Evolutionary conservation across 2,113 vertebrate species (phyloP).

Genomic region (Oxygymnocypris stewartii): DNA sequence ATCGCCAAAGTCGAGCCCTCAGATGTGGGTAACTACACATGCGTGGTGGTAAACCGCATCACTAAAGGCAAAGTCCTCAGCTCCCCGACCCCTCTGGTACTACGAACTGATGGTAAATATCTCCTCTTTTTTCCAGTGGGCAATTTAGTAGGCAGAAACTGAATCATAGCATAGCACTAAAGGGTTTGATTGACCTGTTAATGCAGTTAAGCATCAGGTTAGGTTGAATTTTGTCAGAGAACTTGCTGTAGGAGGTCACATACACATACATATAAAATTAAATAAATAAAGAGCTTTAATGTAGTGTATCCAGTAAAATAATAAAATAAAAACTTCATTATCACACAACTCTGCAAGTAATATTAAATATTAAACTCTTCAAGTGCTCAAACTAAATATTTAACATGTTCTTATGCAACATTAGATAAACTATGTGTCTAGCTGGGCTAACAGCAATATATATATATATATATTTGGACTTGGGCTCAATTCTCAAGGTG

Average conservation of each 20-base stretch:
- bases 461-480: neutral
- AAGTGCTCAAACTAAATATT: neutral
- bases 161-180: neutral
- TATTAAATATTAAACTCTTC: neutral
- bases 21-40: conserved; percentile 91
- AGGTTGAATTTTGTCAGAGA: neutral
- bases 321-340: neutral
- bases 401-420: neutral
- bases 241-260: neutral
- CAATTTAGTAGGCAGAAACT: neutral
- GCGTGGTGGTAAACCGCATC: conserved; percentile 81
- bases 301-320: neutral
- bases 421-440: neutral
- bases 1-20: conserved; percentile 89
- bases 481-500: neutral
- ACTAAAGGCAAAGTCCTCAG: conserved; percentile 82
- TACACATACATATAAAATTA: neutral
- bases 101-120: conserved; percentile 84
- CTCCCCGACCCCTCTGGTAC: conserved; percentile 84
- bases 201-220: neutral
- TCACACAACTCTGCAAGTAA: neutral
- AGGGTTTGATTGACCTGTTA: conserved; percentile 1
- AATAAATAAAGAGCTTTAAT: conserved; percentile 1
- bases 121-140: neutral
- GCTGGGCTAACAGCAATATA: neutral